Conservation (phyloP, 2,888 invertebrate species). For the Phaonia tiefii region DNA sequence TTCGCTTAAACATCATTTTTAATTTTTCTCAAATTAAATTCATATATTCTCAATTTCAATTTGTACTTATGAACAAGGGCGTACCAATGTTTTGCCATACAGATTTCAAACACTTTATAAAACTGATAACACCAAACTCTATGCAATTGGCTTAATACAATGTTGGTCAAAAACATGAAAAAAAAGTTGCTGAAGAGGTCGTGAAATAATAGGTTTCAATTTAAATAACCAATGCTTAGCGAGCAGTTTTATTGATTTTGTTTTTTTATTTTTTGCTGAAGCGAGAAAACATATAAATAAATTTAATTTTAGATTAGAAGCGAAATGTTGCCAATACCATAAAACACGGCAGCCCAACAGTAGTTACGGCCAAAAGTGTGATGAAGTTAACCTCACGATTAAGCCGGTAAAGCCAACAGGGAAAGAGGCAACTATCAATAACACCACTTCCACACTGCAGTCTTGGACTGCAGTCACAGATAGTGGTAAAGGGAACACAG, state of each 20-base stretch:
- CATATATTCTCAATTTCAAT: too few relatives aligned
- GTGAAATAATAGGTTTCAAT: slow-evolving; percentile 33
- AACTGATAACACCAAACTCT: too few relatives aligned
- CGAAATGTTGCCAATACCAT: not conserved
- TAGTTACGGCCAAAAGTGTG: slow-evolving; percentile 56
- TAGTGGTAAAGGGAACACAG: not conserved
- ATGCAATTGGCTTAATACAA: too few relatives aligned
- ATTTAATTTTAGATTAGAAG: slow-evolving; percentile 34
- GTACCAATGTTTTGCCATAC: too few relatives aligned
- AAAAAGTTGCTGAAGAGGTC: slow-evolving; percentile 40
- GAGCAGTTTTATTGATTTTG: not conserved
- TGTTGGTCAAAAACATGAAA: too few relatives aligned
- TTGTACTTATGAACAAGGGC: too few relatives aligned
- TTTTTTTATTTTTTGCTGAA: not conserved
- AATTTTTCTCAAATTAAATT: too few relatives aligned
- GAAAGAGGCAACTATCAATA: not conserved
- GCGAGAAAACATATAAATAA: not conserved
- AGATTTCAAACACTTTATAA: too few relatives aligned
- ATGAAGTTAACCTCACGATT: slow-evolving; percentile 62
- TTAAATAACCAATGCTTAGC: not conserved
- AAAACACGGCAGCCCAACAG: slow-evolving; percentile 53
- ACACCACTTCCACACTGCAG: not conserved
- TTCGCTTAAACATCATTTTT: too few relatives aligned
- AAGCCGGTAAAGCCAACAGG: not conserved
- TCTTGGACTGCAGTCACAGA: not conserved